Percentiles rank a stretch among this genome's conserved stretches.
Evolutionary conservation across 1,140 invertebrate genomes (phyloP).

Genomic region (Megathymus violae): DNA sequence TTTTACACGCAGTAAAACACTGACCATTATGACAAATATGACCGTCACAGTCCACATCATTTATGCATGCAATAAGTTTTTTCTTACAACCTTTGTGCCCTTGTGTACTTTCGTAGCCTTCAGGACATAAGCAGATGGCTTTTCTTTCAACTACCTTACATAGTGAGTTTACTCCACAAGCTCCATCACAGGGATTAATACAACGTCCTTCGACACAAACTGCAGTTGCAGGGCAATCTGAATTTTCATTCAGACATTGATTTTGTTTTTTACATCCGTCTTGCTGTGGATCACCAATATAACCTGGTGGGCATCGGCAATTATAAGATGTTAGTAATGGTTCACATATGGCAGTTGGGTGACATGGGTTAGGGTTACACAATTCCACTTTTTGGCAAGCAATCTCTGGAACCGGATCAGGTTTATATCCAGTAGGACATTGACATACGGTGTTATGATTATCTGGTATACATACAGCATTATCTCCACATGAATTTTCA

Average conservation of each 20-base stretch:
- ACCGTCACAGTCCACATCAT: constrained; percentile 90
- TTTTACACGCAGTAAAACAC: constrained; percentile 92
- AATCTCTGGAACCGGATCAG: constrained; percentile 92
- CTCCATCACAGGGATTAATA: constrained; percentile 90
- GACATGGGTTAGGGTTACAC: constrained; percentile 92
- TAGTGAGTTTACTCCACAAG: constrained; percentile 90
- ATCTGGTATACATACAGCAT: constrained; percentile 94
- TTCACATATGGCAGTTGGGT: constrained; percentile 91
- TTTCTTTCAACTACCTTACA: constrained; percentile 90
- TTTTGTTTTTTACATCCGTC: constrained; percentile 91
- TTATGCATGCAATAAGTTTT: constrained; percentile 85
- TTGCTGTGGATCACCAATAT: constrained; percentile 90
- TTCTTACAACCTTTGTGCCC: constrained; percentile 90
- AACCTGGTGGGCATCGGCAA: constrained; percentile 90
- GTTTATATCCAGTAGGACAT: constrained; percentile 91
- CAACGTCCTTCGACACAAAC: constrained; percentile 89
- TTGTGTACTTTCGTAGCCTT: constrained; percentile 87
- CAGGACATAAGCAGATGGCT: constrained; percentile 89
- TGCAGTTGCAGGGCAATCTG: constrained; percentile 89
- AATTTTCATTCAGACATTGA: constrained; percentile 87
- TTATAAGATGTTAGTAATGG: constrained; percentile 85
- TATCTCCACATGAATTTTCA: constrained; percentile 92
- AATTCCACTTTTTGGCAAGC: constrained; percentile 88
- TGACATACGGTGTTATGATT: constrained; percentile 92
- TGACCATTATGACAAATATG: constrained; percentile 92